Evolutionary conservation across 2,888 invertebrate species (phyloP).

Genomic region (Macrosoma leucophasiata): DNA sequence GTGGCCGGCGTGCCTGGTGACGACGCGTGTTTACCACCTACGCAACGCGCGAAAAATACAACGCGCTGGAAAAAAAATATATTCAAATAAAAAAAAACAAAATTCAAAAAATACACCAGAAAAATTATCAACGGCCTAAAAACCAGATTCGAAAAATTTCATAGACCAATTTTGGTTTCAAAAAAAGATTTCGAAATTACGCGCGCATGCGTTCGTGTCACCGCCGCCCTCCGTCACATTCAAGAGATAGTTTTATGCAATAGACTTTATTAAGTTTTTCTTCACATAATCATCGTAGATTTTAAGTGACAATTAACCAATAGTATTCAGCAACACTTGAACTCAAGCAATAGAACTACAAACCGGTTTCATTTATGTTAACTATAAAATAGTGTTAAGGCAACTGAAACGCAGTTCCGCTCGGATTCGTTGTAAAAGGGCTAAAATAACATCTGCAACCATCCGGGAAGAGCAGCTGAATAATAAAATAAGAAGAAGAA

Average conservation of each 20-base stretch:
- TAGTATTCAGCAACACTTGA: conserved; percentile 75
- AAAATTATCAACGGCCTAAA: conserved; percentile 45
- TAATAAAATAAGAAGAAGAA: conserved; percentile 44
- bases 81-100: conserved; percentile 32
- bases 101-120: conserved; percentile 35
- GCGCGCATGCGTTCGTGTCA: conserved; percentile 67
- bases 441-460: conserved; percentile 59
- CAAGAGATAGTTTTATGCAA: conserved; percentile 71
- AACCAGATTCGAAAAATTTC: conserved; percentile 40
- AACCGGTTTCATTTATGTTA: conserved; percentile 65
- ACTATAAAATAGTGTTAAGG: conserved; percentile 70
- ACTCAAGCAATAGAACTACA: conserved; percentile 50
- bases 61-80: conserved; percentile 38
- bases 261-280: conserved; percentile 66
- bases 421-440: conserved; percentile 66
- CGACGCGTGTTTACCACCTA: conserved; percentile 72
- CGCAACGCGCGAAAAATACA: conserved; percentile 63
- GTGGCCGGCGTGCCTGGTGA: conserved; percentile 69
- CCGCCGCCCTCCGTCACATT: conserved; percentile 69
- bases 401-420: conserved; percentile 64
- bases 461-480: conserved; percentile 63
- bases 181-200: conserved; percentile 59
- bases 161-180: conserved; percentile 57
- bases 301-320: conserved; percentile 64
- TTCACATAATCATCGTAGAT: conserved; percentile 66